Evolutionary conservation across 2,797 vertebrate species (phyloP).

Genomic region (Tenualosa ilisha): DNA sequence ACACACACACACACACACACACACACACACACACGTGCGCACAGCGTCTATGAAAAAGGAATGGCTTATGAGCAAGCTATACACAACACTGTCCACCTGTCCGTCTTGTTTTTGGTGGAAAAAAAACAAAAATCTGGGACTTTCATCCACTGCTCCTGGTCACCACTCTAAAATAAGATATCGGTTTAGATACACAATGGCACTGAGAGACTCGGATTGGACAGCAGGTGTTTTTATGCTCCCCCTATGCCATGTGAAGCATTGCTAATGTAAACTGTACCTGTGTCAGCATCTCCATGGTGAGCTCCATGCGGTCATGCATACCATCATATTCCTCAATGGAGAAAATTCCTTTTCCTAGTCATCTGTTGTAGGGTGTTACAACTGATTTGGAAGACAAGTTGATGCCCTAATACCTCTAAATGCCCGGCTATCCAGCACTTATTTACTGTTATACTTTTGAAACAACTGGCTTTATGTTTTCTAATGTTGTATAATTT

Average conservation of each 20-base stretch:
- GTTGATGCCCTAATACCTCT: not conserved
- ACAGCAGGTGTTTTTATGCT: not conserved
- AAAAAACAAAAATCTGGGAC: not conserved
- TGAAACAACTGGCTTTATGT: slow-evolving; percentile 5
- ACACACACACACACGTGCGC: not conserved
- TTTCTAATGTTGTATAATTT: not conserved
- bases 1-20: not conserved
- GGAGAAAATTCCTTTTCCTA: not conserved
- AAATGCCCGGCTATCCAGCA: not conserved
- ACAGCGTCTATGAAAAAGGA: not conserved
- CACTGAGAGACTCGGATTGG: not conserved
- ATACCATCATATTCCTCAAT: not conserved
- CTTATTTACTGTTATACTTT: not conserved
- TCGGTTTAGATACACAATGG: not conserved
- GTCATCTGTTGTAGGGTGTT: not conserved
- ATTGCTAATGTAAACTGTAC: not conserved
- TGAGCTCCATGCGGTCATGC: not conserved
- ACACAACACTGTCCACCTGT: not conserved
- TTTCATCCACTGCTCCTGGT: not conserved
- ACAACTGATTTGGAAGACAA: not conserved
- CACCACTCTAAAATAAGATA: not conserved
- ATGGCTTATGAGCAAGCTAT: not conserved
- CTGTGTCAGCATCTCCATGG: not conserved
- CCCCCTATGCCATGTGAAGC: not conserved
- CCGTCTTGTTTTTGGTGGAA: not conserved